Base-by-base conservation (phyloP, 1,140 invertebrate species). In the Brachionus paranguensis region DNA sequence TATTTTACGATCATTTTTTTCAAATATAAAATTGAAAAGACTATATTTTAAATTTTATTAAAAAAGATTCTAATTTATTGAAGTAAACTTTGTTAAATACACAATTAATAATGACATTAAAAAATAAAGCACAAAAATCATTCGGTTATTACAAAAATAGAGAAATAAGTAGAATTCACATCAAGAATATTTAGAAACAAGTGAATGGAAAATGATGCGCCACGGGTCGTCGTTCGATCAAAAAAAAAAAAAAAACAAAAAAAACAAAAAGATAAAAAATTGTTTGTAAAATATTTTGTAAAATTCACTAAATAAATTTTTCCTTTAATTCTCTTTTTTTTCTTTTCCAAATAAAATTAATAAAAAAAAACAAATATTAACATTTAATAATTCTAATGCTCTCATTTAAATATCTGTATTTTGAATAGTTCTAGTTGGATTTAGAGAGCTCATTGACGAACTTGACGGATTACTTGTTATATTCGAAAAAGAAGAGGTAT, bases 391-490 rank as follows among this genome's bases (percentile, higher is more conserved):
- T 12, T 12, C 14, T 47, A 14, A 47, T 60, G 7, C 53, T 20
- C 53, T 27, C 53, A 20, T 68, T 50, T 27, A 76, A 20, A 76
- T 76, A 76, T 76, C 72, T 76, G 72, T 76, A 47, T 76, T 76
- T 76, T 76, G 72, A 37, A 76, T 76, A 50, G 72, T 27, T 47
- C 47, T 76, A 17, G 70, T 43, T 45, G 70, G 47, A 27, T 45
- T 27, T 3, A 76, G 47, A 50, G 72, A 76, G 20, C 17, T 50
- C 11, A 27, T 76, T 50, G 72, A 53, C 10, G 72, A 50, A 76
- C 47, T 76, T 76, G 72, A 76, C 72, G 72, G 43, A 76, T 50
- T 76, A 33, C 17, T 76, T 76, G 45, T 76, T 50, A 76, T 47
- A 76, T 76, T 76, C 17, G 72, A n/a, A 0, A 24, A 50, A 47